phyloP scores from a whole-genome alignment of 2,113 vertebrate species.

The Anarhynchus alexandrinus region DNA sequence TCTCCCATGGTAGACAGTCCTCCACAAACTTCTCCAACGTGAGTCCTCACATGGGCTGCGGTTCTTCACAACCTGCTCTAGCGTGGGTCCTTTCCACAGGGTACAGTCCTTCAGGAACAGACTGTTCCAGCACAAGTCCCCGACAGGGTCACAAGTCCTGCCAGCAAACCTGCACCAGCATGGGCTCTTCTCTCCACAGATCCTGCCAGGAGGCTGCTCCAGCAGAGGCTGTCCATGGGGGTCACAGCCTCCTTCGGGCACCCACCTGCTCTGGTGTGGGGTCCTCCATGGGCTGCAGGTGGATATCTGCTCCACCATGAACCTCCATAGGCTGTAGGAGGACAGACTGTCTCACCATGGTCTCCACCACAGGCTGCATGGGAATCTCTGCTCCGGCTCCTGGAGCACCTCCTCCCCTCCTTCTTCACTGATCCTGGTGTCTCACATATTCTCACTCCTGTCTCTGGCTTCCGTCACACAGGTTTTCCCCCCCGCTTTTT shows the following conservation, averaged over 20 bases:
- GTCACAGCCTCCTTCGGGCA: neutral
- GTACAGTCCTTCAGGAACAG: too few relatives aligned
- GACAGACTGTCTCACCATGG: too few relatives aligned
- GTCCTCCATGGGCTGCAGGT: neutral
- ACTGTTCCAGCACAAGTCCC: too few relatives aligned
- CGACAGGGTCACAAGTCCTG: too few relatives aligned
- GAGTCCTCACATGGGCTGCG: neutral
- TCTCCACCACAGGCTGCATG: neutral
- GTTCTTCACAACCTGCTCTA: neutral
- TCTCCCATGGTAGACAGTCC: neutral
- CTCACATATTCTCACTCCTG: neutral
- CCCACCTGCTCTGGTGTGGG: neutral
- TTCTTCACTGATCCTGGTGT: neutral
- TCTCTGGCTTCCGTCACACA: neutral
- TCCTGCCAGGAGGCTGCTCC: neutral
- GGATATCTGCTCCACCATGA: too few relatives aligned
- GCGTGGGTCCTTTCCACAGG: neutral
- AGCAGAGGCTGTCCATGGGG: neutral
- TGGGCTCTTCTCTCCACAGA: neutral
- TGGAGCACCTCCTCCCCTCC: neutral
- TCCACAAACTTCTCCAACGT: neutral
- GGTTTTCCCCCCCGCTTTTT: neutral
- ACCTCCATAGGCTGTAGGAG: too few relatives aligned
- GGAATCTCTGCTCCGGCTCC: neutral
- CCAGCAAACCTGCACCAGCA: neutral